These are phyloP conservation scores for Trachurus trachurus DNA, from an alignment of 2,797 vertebrate species.

Conservation along the genomic window DNA sequence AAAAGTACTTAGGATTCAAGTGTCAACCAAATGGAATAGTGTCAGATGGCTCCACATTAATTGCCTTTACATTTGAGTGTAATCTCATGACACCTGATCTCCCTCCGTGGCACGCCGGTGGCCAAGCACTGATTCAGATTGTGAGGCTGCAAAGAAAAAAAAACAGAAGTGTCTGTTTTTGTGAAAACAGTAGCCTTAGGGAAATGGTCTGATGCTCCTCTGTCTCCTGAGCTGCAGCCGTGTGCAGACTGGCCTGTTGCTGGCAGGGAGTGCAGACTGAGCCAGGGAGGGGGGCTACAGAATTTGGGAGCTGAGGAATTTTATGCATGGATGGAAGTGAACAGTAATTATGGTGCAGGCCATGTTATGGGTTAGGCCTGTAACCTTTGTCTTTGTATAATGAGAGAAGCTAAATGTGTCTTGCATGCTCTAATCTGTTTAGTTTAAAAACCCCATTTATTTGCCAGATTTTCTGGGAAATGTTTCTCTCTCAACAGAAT, in stretches of 20 bases:
- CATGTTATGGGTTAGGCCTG: conserved; percentile 71
- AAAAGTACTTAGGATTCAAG: conserved; percentile 31
- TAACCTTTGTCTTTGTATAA: conserved; percentile 77
- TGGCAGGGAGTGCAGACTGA: conserved; percentile 48
- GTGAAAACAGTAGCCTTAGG: conserved; percentile 64
- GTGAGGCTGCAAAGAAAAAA: conserved; percentile 34
- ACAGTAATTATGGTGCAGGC: conserved; percentile 81
- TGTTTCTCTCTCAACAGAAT: conserved; percentile 12
- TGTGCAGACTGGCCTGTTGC: conserved; percentile 65
- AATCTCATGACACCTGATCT: conserved; percentile 58
- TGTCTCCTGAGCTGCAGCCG: conserved; percentile 54
- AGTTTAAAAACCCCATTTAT: conserved; percentile 55
- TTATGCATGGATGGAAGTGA: conserved; percentile 81
- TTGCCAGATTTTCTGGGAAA: conserved; percentile 24
- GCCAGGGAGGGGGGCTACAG: conserved; percentile 61
- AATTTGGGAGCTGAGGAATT: conserved; percentile 81
- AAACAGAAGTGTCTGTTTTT: conserved; percentile 67
- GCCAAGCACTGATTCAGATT: conserved; percentile 31
- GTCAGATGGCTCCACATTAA: conserved; percentile 49
- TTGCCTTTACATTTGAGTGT: conserved; percentile 63
- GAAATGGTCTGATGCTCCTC: conserved; percentile 57
- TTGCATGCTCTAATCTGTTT: conserved; percentile 67
- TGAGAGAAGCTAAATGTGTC: conserved; percentile 63
- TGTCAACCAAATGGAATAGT: conserved; percentile 66
- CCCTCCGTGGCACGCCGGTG: conserved; percentile 17